These are phyloP conservation scores for Pachyseris speciosa DNA, from an alignment of 64 coral and sea anemone species.

Conservation along the genomic window DNA sequence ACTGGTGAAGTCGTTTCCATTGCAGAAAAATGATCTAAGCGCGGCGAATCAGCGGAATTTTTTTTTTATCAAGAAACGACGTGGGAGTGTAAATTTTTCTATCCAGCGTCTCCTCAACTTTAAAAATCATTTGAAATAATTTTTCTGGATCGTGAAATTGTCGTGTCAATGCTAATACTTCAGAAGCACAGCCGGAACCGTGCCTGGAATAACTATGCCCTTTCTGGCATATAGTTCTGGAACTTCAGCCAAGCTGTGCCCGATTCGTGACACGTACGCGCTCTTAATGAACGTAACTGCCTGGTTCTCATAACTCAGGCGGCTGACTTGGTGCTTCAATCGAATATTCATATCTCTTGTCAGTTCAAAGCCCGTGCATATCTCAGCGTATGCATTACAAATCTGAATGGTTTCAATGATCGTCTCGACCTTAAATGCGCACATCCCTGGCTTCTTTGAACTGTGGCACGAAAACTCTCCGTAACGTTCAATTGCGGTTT, in stretches of 20 bases:
- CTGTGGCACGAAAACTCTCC: slow-evolving; percentile 66
- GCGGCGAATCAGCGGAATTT: too few relatives aligned
- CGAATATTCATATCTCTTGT: slow-evolving; percentile 63
- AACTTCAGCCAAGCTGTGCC: not conserved
- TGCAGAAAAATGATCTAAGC: too few relatives aligned
- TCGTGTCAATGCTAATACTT: too few relatives aligned
- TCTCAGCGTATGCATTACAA: slow-evolving; percentile 41
- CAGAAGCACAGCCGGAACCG: not conserved
- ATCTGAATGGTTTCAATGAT: slow-evolving; percentile 33
- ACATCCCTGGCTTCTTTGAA: slow-evolving; percentile 20
- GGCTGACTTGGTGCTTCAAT: slow-evolving; percentile 36
- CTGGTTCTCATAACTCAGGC: slow-evolving; percentile 10
- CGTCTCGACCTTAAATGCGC: slow-evolving; percentile 47
- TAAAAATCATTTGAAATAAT: too few relatives aligned
- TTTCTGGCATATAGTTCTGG: not conserved
- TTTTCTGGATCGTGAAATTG: too few relatives aligned
- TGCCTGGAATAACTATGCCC: not conserved
- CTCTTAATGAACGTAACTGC: slow-evolving; percentile 44
- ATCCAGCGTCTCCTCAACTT: too few relatives aligned
- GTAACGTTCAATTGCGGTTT: slow-evolving; percentile 3
- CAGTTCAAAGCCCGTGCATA: slow-evolving; percentile 56
- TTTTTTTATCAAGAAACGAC: too few relatives aligned
- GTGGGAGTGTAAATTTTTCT: too few relatives aligned
- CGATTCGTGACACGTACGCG: not conserved
- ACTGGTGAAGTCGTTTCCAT: too few relatives aligned